Evolutionary conservation across 2,797 vertebrate genomes (phyloP).

Genomic region (Labeo calbasu): DNA sequence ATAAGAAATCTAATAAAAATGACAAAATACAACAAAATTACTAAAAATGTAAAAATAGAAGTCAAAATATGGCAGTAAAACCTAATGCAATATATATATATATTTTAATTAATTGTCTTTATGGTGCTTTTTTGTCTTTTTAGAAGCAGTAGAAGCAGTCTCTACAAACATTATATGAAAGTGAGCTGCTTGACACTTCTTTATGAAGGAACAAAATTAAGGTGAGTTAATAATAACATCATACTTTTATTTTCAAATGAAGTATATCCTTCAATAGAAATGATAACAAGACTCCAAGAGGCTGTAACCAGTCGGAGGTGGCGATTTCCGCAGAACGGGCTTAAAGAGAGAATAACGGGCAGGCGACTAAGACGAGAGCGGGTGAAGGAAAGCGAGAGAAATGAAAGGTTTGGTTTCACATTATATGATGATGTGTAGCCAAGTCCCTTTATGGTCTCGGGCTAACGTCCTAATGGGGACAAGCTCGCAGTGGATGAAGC

Average conservation of each 20-base stretch:
- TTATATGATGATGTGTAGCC: slow-evolving; percentile 96
- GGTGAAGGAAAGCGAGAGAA: slow-evolving; percentile 85
- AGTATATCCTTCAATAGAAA: slow-evolving; percentile 42
- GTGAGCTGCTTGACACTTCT: neutral
- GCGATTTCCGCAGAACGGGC: slow-evolving; percentile 29
- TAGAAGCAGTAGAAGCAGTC: too few relatives aligned
- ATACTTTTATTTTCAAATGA: neutral
- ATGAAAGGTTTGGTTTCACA: slow-evolving; percentile 92
- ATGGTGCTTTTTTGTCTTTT: neutral
- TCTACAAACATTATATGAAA: neutral
- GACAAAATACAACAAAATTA: neutral
- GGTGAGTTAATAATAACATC: neutral
- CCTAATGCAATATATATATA: too few relatives aligned
- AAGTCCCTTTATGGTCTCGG: slow-evolving; percentile 92
- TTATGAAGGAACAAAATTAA: neutral
- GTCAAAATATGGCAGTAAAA: too few relatives aligned
- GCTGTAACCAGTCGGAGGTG: slow-evolving; percentile 20
- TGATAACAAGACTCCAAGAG: slow-evolving; percentile 16
- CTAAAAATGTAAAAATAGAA: too few relatives aligned
- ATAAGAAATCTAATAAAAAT: neutral
- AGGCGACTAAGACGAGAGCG: slow-evolving; percentile 72
- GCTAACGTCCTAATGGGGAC: slow-evolving; percentile 99
- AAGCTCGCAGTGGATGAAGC: slow-evolving; percentile 98
- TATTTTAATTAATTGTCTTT: too few relatives aligned
- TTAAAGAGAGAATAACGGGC: slow-evolving; percentile 47